Conservation (phyloP, 2,797 vertebrate genomes). For the Jordanella pulchra region DNA sequence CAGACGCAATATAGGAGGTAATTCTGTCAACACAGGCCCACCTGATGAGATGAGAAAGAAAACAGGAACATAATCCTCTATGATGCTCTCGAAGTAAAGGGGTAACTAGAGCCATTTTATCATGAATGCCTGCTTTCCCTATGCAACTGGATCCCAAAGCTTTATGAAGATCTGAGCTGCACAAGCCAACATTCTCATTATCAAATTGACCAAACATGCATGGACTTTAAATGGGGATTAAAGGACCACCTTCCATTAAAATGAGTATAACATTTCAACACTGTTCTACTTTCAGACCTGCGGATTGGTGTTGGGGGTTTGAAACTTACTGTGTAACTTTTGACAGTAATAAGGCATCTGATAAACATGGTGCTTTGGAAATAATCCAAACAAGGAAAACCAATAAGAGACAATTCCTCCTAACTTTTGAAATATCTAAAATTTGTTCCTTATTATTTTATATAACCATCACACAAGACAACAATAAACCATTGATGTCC, state of each 20-base stretch:
- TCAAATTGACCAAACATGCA: conserved; percentile 72
- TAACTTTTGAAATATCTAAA: conserved; percentile 25
- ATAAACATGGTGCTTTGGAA: not conserved
- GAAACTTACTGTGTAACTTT: not conserved
- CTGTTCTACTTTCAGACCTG: conserved; percentile 26
- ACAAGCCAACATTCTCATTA: conserved; percentile 69
- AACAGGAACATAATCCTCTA: conserved; percentile 65
- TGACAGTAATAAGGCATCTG: not conserved
- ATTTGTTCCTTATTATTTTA: not conserved
- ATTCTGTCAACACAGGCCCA: conserved; percentile 61
- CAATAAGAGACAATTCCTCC: conserved; percentile 19
- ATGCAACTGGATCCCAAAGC: conserved; percentile 71
- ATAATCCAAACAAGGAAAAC: not conserved
- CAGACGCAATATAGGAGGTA: conserved; percentile 59
- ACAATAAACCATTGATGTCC: not conserved
- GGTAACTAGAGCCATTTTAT: conserved; percentile 76
- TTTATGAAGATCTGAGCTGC: conserved; percentile 65
- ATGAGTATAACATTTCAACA: conserved; percentile 49
- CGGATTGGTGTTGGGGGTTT: conserved; percentile 4
- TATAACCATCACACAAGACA: not conserved
- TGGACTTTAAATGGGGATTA: conserved; percentile 51
- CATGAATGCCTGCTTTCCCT: conserved; percentile 73
- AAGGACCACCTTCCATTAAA: conserved; percentile 35
- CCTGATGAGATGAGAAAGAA: conserved; percentile 51
- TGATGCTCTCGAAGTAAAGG: conserved; percentile 61